Evolutionary conservation across 2,888 invertebrate genomes (phyloP).

Genomic region (Azorinus chamasolen): DNA sequence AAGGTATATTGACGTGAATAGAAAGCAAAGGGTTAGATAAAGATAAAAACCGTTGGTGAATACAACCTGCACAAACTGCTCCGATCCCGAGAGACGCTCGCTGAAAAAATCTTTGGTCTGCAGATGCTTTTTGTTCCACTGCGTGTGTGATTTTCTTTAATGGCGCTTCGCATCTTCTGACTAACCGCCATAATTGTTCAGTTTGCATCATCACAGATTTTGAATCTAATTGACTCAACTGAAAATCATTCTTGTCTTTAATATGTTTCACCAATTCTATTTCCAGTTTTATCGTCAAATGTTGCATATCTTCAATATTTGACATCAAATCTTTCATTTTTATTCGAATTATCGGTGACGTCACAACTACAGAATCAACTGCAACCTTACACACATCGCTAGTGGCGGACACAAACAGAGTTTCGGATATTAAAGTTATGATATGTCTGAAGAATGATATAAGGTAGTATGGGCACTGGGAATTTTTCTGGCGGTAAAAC

Average conservation of each 20-base stretch:
- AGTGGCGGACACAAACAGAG: slow-evolving; percentile 60
- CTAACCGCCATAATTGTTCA: slow-evolving; percentile 56
- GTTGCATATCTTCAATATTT: slow-evolving; percentile 51
- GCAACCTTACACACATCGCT: slow-evolving; percentile 67
- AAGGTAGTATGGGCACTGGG: slow-evolving; percentile 57
- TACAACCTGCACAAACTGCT: slow-evolving; percentile 70
- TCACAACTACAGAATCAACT: slow-evolving; percentile 61
- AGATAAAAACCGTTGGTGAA: no score
- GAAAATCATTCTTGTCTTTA: slow-evolving; percentile 43
- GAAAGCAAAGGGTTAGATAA: no score
- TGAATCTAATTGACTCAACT: slow-evolving; percentile 51
- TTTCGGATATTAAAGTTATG: slow-evolving; percentile 63
- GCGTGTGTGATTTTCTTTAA: slow-evolving; percentile 50
- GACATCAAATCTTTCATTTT: slow-evolving; percentile 54
- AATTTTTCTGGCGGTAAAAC: slow-evolving; percentile 56
- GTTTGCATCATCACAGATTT: slow-evolving; percentile 58
- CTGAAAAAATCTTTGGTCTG: slow-evolving; percentile 64
- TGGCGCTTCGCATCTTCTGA: slow-evolving; percentile 48
- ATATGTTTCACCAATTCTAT: slow-evolving; percentile 51
- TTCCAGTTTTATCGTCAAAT: slow-evolving; percentile 57
- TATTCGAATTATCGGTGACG: slow-evolving; percentile 56
- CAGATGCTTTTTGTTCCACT: slow-evolving; percentile 58
- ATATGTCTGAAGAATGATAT: slow-evolving; percentile 65
- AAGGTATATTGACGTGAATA: no score
- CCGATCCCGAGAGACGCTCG: slow-evolving; percentile 64